Evolutionary conservation across 2,113 vertebrate species (phyloP), one percentile per base, ranked within the genome.

Genomic region (Gavialis gangeticus): DNA sequence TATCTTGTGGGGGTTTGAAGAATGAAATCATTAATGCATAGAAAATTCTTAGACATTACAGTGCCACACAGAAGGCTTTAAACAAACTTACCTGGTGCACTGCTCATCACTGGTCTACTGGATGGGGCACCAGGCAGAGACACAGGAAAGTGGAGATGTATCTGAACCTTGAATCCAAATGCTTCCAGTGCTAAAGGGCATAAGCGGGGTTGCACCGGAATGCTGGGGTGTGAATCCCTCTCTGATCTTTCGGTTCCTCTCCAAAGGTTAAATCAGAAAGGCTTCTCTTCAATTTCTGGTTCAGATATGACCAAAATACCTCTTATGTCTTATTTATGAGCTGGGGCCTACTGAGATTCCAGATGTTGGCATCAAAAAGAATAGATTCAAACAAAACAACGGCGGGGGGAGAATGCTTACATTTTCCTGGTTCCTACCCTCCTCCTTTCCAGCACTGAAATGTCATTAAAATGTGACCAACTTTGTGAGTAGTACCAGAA

Each of bases 1-100:
- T 46, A 34, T 19, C 66, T 34, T 69, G 66, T 10, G 73, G 27
- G 21, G n/a, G 66, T 13, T 6, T 5, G 2, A 1, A 10, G 24
- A 25, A 22, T 10, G 4, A 0, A 1, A 21, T 66, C 1, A 1
- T 11, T n/a, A 4, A 0, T 46, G 60, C 55, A 75, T 24, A 75
- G 37, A 90, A 46, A 60, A 3, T 82, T 13, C 18, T 22, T 15
- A 84, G 84, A 9, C 6, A 12, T 0, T 0, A 63, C 24, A 78
- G 75, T 46, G 37, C 59, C 69, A 58, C 37, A 46, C 6, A 37
- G 75, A 63, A 25, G 12, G 54, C 37, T 76, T 64, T 25, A 80
- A 55, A 12, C 27, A 30, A 79, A 28, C 17, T 0, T 0, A 54
- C 37, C 46, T 11, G 79, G 63, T 87, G 69, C 55, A 55, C 55